Conservation (phyloP, 92 coral and sea anemone genomes). For the Pocillopora grandis region DNA sequence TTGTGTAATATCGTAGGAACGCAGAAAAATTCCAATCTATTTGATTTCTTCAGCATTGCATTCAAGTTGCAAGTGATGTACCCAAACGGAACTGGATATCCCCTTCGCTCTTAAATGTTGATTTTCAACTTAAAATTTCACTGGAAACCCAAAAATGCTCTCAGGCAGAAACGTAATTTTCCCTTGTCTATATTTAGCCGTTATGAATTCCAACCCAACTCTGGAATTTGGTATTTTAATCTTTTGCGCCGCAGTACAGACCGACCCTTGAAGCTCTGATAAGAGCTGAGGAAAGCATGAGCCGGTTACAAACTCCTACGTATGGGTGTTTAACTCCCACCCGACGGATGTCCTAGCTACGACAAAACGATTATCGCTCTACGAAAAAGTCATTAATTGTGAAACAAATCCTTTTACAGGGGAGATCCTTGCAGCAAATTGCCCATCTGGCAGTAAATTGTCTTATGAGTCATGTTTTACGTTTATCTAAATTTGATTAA, state of each 20-base stretch:
- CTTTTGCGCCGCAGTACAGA: slow-evolving; percentile 16
- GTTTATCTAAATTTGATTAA: background rate
- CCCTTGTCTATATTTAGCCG: slow-evolving; percentile 29
- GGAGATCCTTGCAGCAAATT: no score
- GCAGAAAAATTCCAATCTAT: slow-evolving; percentile 6
- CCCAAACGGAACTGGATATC: background rate
- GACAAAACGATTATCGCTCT: background rate
- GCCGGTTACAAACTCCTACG: background rate
- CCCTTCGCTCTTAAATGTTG: background rate
- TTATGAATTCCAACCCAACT: slow-evolving; percentile 1
- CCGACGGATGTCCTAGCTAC: background rate
- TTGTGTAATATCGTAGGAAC: background rate
- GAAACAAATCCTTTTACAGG: slow-evolving; percentile 9
- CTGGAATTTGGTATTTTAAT: slow-evolving; percentile 36
- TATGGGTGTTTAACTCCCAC: background rate
- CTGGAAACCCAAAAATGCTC: slow-evolving; percentile 17
- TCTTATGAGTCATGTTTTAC: background rate
- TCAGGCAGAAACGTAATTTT: background rate
- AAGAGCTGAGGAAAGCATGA: background rate
- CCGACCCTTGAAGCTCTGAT: slow-evolving; percentile 16
- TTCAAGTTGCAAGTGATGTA: background rate
- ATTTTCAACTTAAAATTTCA: background rate
- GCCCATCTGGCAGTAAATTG: background rate
- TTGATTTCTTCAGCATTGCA: background rate
- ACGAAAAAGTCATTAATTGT: background rate